These are phyloP conservation scores for Aphaenogaster floridana DNA, from an alignment of 1,140 invertebrate species.

Conservation along the genomic window DNA sequence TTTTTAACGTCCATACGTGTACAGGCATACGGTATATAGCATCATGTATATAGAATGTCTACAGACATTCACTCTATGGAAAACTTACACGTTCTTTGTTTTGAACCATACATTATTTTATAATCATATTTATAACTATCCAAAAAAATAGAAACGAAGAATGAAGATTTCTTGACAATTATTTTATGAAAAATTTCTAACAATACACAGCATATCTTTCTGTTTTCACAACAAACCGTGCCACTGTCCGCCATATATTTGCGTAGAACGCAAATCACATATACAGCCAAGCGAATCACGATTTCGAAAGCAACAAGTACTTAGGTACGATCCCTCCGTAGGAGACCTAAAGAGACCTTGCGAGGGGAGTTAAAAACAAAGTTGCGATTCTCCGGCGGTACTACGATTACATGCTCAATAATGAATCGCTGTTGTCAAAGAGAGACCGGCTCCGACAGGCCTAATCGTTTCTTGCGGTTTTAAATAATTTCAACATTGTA, in stretches of 20 bases:
- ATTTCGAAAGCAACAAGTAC: slow-evolving; percentile 78
- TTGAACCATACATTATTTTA: background rate
- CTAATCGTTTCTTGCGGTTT: slow-evolving; percentile 44
- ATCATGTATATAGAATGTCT: background rate
- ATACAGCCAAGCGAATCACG: slow-evolving; percentile 67
- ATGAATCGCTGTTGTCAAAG: slow-evolving; percentile 61
- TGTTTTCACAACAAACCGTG: background rate
- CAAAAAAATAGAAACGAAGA: background rate
- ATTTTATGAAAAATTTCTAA: slow-evolving; percentile 11
- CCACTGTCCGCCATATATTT: background rate
- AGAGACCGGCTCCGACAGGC: background rate
- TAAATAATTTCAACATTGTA: slow-evolving; percentile 53
- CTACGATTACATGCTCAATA: slow-evolving; percentile 70
- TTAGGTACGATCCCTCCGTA: slow-evolving; percentile 69
- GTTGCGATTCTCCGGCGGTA: slow-evolving; percentile 62
- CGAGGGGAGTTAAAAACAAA: slow-evolving; percentile 71
- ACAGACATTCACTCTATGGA: background rate
- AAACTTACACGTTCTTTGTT: slow-evolving; percentile 7
- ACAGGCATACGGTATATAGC: background rate
- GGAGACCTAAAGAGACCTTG: slow-evolving; percentile 70
- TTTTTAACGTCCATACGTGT: slow-evolving; percentile 36
- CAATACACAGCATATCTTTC: background rate
- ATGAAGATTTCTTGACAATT: background rate
- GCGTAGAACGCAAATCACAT: slow-evolving; percentile 3
- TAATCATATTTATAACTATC: background rate